These are phyloP conservation scores for Calycopis cecrops DNA, from an alignment of 1,140 invertebrate genomes.

Conservation along the genomic window DNA sequence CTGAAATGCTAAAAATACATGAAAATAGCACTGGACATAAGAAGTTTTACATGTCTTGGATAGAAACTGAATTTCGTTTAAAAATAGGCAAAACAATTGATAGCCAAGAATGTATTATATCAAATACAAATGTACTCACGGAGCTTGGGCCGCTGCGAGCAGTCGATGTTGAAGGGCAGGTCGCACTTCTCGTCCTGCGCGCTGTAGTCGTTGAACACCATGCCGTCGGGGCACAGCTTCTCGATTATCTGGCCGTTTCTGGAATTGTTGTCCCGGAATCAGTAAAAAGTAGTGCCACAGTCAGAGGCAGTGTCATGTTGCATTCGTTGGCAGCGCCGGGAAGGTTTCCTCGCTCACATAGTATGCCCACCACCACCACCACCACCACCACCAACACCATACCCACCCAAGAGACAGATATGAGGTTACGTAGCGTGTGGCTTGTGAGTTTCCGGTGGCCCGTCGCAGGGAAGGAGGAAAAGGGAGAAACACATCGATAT, in stretches of 20 bases:
- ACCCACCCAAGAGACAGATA: too few relatives aligned
- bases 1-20: slow-evolving; percentile 26
- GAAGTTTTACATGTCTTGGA: slow-evolving; percentile 6
- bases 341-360: too few relatives aligned
- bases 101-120: slow-evolving; percentile 2
- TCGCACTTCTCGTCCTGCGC: slow-evolving; percentile 90
- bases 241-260: slow-evolving; percentile 82
- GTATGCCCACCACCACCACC: too few relatives aligned
- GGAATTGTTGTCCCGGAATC: slow-evolving; percentile 29
- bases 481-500: too few relatives aligned
- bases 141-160: slow-evolving; percentile 82
- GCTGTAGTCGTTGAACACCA: slow-evolving; percentile 92
- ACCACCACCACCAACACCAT: too few relatives aligned
- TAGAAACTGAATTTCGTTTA: slow-evolving; percentile 19
- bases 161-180: slow-evolving; percentile 90
- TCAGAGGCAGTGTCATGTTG: too few relatives aligned
- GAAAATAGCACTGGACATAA: slow-evolving; percentile 29
- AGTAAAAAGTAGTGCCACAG: too few relatives aligned
- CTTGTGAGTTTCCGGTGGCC: too few relatives aligned
- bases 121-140: slow-evolving; percentile 79
- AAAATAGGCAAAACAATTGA: slow-evolving; percentile 22
- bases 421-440: too few relatives aligned
- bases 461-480: too few relatives aligned
- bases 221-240: slow-evolving; percentile 91
- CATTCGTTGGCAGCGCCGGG: too few relatives aligned